Evolutionary conservation across 2,888 invertebrate species (phyloP), one percentile per base, ranked within the genome.

Genomic region (Allolobophora icterica): DNA sequence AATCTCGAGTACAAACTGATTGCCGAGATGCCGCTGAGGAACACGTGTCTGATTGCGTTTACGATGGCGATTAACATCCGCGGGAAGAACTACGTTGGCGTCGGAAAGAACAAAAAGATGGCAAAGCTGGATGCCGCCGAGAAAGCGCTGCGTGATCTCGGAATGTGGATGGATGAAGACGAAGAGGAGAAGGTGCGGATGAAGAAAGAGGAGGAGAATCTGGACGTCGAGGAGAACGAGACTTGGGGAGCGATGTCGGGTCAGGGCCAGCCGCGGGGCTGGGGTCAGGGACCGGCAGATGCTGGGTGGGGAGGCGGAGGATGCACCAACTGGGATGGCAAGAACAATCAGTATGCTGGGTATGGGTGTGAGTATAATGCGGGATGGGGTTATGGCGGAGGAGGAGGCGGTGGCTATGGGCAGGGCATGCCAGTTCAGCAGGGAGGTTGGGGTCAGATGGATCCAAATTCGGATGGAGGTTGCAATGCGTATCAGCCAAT

Each of bases 61-160:
- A 97, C 97, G 30, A 97, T 98, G 93, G 96, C 97, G 17, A 98
- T 98, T 19, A 96, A 96, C 94, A 40, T 90, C 19, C 52, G 90
- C 5, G 97, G 96, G 8, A 96, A 96, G 92, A 96, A 96, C 8
- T 97, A 96, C 93, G 96, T 96, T 40, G 97, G 96, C 21, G 96
- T 96, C 96, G 96, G 97, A 15, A 96, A 96, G 90, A 97, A 97
- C 90, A 97, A 97, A 94, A 96, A 97, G 93, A 95, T 96, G 90
- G 97, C 98, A 8, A 97, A 98, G 94, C 97, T 97, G 94, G 96
- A 96, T 8, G 93, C 92, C 11, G 93, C 93, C 19, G 93, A 92
- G 87, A 92, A 92, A 87, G 93, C 92, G 21, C 92, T 93, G 35
- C 90, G 42, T 24, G 91, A 83, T 38, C 40, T 91, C 17, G 90